These are phyloP conservation scores for Lagopus muta DNA, from an alignment of 2,113 vertebrate genomes.

Conservation along the genomic window DNA sequence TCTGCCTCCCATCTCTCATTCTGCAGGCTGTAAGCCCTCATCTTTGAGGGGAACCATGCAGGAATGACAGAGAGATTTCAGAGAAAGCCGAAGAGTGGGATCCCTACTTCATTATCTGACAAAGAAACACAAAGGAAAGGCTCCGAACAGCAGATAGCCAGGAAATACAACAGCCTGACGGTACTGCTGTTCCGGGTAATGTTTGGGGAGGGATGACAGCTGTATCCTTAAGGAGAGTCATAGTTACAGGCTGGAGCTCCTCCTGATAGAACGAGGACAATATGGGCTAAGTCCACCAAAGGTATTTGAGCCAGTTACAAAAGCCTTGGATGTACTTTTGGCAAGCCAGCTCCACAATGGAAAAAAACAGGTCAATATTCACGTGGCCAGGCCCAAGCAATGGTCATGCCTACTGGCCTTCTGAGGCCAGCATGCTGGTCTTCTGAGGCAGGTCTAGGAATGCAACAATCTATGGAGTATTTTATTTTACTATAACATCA, in stretches of 20 bases:
- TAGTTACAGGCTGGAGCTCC: neutral
- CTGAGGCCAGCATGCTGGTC: neutral
- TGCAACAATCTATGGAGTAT: too few relatives aligned
- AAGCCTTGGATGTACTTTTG: neutral
- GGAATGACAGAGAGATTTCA: neutral
- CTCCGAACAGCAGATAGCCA: neutral
- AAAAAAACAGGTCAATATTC: neutral
- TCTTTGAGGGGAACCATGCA: neutral
- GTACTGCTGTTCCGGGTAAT: neutral
- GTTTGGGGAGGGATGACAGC: neutral
- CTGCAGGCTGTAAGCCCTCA: neutral
- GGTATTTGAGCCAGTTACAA: neutral
- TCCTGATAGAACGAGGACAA: neutral
- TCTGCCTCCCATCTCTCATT: neutral
- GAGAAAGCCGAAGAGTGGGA: neutral
- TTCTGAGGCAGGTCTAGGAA: neutral
- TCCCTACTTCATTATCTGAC: neutral
- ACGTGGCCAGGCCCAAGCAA: fast-evolving
- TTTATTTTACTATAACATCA: too few relatives aligned
- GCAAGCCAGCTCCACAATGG: neutral
- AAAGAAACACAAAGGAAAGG: neutral
- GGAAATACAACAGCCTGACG: neutral
- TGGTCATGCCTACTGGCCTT: too few relatives aligned
- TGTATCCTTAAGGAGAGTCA: neutral
- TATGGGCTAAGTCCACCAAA: neutral